These are phyloP conservation scores for Dolomedes plantarius DNA, from an alignment of 2,888 invertebrate genomes.

Conservation along the genomic window DNA sequence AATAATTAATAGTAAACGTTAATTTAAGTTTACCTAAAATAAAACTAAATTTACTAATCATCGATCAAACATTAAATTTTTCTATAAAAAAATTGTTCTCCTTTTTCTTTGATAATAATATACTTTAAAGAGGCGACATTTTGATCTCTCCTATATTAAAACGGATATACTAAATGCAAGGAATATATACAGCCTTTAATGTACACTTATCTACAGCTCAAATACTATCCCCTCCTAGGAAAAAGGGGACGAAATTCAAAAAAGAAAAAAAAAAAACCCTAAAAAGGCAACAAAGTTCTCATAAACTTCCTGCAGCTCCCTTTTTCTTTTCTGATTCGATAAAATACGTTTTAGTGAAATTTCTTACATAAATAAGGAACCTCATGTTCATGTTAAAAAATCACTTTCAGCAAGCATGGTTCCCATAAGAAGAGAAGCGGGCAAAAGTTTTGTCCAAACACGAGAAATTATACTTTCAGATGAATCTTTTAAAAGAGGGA, in stretches of 20 bases:
- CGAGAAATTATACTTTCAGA: slow-evolving; percentile 70
- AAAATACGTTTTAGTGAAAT: slow-evolving; percentile 18
- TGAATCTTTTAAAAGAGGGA: slow-evolving; percentile 57
- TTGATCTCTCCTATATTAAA: too few species aligned
- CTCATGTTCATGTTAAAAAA: slow-evolving; percentile 14
- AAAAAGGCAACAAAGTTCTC: background rate
- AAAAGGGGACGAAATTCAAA: too few species aligned
- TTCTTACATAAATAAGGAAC: slow-evolving; percentile 18
- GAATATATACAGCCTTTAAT: background rate
- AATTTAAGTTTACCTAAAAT: too few species aligned
- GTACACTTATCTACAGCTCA: background rate
- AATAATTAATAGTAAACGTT: too few species aligned
- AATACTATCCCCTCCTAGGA: too few species aligned
- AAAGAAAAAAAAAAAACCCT: background rate
- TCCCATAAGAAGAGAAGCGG: background rate
- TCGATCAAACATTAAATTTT: too few species aligned
- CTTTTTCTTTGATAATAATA: too few species aligned
- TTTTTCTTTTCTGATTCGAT: slow-evolving; percentile 1
- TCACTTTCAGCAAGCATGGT: background rate
- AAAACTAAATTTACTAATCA: too few species aligned
- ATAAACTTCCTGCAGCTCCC: background rate
- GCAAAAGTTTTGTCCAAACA: slow-evolving; percentile 55
- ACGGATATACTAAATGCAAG: background rate
- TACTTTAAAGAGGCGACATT: too few species aligned
- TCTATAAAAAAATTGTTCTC: too few species aligned